These are phyloP conservation scores for Zapornia atra DNA, from an alignment of 2,113 vertebrate genomes.

Conservation along the genomic window DNA sequence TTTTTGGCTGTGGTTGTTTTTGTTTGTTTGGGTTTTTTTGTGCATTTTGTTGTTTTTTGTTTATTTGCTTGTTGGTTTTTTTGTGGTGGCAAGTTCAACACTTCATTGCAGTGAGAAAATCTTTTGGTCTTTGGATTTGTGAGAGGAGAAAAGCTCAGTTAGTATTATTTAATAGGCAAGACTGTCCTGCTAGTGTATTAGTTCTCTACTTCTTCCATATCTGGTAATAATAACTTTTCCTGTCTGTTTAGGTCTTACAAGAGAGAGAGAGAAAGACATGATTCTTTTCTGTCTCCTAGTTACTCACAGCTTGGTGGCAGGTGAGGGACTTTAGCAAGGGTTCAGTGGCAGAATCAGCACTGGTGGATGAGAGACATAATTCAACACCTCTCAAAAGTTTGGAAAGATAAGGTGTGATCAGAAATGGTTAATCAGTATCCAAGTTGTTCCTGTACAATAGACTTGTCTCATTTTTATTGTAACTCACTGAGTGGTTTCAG, in stretches of 20 bases:
- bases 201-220: not conserved
- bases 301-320: not conserved
- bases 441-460: not conserved
- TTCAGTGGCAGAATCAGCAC: not conserved
- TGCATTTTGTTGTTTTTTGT: not conserved
- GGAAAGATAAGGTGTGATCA: not conserved
- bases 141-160: not conserved
- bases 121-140: not conserved
- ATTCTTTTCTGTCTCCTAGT: not conserved
- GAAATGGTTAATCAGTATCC: not conserved
- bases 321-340: not conserved
- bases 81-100: not conserved
- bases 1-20: too few relatives aligned
- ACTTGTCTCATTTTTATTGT: not conserved
- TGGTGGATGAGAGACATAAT: not conserved
- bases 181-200: not conserved
- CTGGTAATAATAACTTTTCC: not conserved
- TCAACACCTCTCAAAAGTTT: not conserved
- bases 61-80: too few relatives aligned
- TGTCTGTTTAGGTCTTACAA: not conserved
- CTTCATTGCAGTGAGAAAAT: not conserved
- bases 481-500: not conserved
- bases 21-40: too few relatives aligned
- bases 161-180: not conserved
- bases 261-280: not conserved